A percentile compares a stretch with the other conserved stretches of the same genome.
Conservation (phyloP, 2,113 vertebrate genomes). For the Pycnonotus jocosus region DNA sequence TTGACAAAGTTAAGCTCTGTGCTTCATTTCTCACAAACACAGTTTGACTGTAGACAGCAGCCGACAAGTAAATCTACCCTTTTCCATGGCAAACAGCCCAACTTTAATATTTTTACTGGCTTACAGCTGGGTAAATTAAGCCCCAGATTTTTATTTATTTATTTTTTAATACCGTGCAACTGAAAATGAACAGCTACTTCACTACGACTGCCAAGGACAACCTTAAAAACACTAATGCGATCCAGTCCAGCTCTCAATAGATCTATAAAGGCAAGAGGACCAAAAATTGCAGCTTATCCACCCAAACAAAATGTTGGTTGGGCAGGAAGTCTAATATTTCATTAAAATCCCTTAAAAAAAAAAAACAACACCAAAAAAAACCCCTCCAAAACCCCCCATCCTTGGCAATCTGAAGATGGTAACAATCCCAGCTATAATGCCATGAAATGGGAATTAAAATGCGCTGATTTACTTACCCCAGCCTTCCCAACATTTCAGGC, state of each 20-base stretch:
- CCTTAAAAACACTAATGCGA: slow-evolving; percentile 54
- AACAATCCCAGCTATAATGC: neutral
- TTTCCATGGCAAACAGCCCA: slow-evolving; percentile 58
- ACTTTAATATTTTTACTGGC: slow-evolving; percentile 68
- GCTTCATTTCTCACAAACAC: slow-evolving; percentile 50
- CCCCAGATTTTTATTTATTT: slow-evolving; percentile 56
- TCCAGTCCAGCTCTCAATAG: slow-evolving; percentile 61
- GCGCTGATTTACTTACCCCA: slow-evolving; percentile 77
- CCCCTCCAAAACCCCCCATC: too few relatives aligned
- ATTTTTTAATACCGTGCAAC: slow-evolving; percentile 58
- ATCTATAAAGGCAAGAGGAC: slow-evolving; percentile 53
- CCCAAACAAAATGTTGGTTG: slow-evolving; percentile 60
- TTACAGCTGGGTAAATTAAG: slow-evolving; percentile 60
- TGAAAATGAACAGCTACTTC: slow-evolving; percentile 71
- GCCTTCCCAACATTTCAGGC: slow-evolving; percentile 80
- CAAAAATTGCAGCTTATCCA: slow-evolving; percentile 53
- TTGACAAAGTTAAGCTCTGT: slow-evolving; percentile 52
- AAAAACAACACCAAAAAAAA: neutral
- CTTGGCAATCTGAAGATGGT: neutral
- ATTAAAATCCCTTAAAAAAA: neutral
- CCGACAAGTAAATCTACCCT: slow-evolving; percentile 53
- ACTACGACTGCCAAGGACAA: slow-evolving; percentile 46
- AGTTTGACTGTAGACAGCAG: slow-evolving; percentile 52
- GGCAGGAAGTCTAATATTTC: slow-evolving; percentile 53
- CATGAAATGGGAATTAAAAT: slow-evolving; percentile 26